Base-by-base conservation (phyloP, 2,888 invertebrate genomes). In the Mimas tiliae region DNA sequence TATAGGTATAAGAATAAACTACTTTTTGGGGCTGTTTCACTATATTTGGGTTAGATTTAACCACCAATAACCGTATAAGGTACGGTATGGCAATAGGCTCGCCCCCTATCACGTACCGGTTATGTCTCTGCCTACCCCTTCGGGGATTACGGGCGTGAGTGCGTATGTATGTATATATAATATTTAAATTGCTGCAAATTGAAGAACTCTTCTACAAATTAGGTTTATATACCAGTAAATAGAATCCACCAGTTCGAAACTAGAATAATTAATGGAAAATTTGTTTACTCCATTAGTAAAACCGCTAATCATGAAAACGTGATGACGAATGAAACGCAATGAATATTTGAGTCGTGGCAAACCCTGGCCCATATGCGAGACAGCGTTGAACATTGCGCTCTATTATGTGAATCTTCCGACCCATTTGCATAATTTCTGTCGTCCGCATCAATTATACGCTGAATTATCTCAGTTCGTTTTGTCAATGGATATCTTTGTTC, bases 351-450 rank as follows among this genome's bases (percentile, higher is more conserved):
- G 73, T 70, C 65, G 52, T 47, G 55, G 70, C 74, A 76, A 77
- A 76, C 71, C 69, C 65, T 68, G 58, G 65, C 65, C 70, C 69
- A 65, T 67, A 68, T 74, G 72, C 69, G 73, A 53, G 67, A 51
- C 38, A 63, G 70, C 53, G 73, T 42, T 58, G 62, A 33, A 71
- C 66, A 69, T 67, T 48, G 68, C 72, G 69, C 68, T 72, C 66
- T 69, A 69, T 62, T 33, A 68, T 62, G 62, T 50, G 69, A 72
- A 70, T 66, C 71, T 69, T 70, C 68, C 74, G 82, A 74, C 80
- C 80, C 77, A 75, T 72, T 75, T 84, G 79, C 83, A 86, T 86
- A 83, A 81, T 81, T 84, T 83, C 78, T 82, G 81, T 78, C 77
- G 78, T 75, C 70, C 66, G 34, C 74, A 80, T 81, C 80, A 81